Conservation (phyloP, 2,113 vertebrate species). For the Pseudonaja textilis region DNA sequence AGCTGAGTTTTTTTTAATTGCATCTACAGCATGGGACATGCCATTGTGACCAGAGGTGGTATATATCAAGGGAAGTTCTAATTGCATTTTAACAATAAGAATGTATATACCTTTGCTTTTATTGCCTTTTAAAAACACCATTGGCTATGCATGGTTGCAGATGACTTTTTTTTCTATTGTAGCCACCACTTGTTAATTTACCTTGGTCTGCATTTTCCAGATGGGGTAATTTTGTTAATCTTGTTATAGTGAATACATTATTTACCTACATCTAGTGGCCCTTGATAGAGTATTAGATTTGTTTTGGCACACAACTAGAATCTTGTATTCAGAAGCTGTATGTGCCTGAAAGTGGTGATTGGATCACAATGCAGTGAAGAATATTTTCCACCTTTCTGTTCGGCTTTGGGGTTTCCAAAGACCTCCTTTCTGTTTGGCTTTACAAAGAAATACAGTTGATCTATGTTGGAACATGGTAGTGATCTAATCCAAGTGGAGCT, state of each 20-base stretch:
- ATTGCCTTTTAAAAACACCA: neutral
- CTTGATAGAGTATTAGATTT: neutral
- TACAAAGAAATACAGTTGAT: neutral
- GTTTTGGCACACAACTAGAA: neutral
- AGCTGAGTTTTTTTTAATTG: neutral
- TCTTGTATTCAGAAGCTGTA: neutral
- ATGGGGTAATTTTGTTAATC: neutral
- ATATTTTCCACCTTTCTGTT: neutral
- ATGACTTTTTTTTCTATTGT: neutral
- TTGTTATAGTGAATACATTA: neutral
- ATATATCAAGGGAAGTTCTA: neutral
- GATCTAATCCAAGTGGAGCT: neutral
- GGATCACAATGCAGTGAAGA: neutral
- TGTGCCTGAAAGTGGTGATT: neutral
- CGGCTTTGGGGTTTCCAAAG: neutral
- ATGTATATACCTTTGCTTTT: neutral
- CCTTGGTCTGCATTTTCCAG: neutral
- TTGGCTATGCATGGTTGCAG: neutral
- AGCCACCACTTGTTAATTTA: neutral
- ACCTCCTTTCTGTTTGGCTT: neutral
- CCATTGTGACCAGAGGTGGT: neutral
- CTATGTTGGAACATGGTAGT: neutral
- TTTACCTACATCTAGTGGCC: neutral
- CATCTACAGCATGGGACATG: neutral
- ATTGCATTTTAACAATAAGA: neutral